Evolutionary conservation across 2,888 invertebrate species (phyloP).

Genomic region (Petrolisthes manimaculis): DNA sequence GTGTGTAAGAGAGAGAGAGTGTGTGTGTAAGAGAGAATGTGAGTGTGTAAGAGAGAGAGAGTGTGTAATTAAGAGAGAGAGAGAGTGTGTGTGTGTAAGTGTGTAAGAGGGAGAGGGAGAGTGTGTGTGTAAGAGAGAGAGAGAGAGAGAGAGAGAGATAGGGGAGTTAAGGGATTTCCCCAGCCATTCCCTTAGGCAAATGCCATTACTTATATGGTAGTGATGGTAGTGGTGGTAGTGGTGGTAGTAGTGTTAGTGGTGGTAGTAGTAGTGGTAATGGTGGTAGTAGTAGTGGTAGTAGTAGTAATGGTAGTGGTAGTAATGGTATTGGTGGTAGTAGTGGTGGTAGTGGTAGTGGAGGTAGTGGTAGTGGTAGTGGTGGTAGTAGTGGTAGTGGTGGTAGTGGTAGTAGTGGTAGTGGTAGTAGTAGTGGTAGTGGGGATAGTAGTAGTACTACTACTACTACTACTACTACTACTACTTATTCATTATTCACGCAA

Average conservation of each 20-base stretch:
- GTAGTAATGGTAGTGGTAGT: too few relatives aligned
- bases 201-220: neutral
- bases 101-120: too few relatives aligned
- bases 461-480: constrained; percentile 6
- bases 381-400: neutral
- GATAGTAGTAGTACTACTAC: neutral
- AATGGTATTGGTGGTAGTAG: neutral
- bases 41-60: too few relatives aligned
- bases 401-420: neutral
- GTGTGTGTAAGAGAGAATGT: neutral
- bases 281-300: too few relatives aligned
- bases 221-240: constrained; percentile 3
- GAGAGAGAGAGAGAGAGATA: neutral
- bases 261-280: neutral
- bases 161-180: neutral
- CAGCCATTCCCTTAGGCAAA: neutral
- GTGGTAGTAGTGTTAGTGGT: neutral
- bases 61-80: neutral
- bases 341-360: neutral
- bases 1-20: neutral
- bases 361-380: neutral
- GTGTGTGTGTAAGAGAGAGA: neutral
- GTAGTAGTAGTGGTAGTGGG: neutral
- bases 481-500: neutral
- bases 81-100: too few relatives aligned